Evolutionary conservation across 2,888 invertebrate genomes (phyloP), one percentile per base, ranked within the genome.

Genomic region (Drosophila maculinotata): DNA sequence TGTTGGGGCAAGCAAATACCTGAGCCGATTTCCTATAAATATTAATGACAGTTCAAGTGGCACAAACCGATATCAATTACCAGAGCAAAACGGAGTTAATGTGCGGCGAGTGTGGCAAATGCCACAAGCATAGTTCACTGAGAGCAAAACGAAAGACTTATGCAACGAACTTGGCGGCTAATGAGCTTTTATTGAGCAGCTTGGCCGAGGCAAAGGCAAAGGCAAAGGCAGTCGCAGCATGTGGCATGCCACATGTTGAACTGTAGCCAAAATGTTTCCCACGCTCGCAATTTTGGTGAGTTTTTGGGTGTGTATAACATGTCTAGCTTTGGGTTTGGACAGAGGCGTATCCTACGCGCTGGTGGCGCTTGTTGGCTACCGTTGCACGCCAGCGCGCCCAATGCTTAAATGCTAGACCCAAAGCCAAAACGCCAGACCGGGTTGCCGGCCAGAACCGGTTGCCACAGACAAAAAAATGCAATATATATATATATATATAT

Each of bases 351-450:
- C 56, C 63, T 65, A 38, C 39, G 59, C 42, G 30, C 68, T 77
- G 81, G 67, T 81, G 80, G 80, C 80, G 87, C 80, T 84, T 83
- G 56, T 59, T 65, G 81, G 79, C 80, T 87, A 84, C 80, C 63
- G 87, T 83, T 67, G 84, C 84, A 87, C 81, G 81, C 73, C 41
- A 53, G 42, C 39, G 23, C 30, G 20, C 36, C 20, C 23, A 14
- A 45, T 26, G 58, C 48, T 51, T 17, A 17, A 14, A 42, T 23
- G 65, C 35, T 54, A 62, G 56, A 45, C 36, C 36, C 20, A 35
- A 45, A 17, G 45, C 38, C 31, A 42, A 57, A 25, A 47, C n/a
- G 26, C 58, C 47, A 26, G 41, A 39, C 26, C 36, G 12, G 41
- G 38, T 33, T 25, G 23, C 15, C n/a, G 30, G 44, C 39, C 67